Evolutionary conservation across 2,888 invertebrate genomes (phyloP), one percentile per base, ranked within the genome.

Genomic region (Tipula lateralis): DNA sequence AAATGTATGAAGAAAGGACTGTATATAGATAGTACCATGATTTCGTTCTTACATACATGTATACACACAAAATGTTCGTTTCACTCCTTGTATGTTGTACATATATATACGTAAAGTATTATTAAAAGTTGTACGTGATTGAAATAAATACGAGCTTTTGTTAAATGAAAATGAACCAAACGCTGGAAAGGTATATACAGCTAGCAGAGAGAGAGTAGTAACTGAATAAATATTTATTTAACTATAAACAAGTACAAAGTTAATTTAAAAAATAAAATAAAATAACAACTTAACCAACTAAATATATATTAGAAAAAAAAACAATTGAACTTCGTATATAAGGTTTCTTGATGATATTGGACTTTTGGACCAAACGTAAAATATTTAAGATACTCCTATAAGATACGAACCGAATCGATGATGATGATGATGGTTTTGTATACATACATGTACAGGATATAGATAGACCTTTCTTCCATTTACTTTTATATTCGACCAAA

Each of bases 101-200:
- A 66, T n/a, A 66, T n/a, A n/a, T 66, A 66, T 66, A n/a, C 44
- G 44, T 44, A 66, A 66, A 66, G 66, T 66, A 66, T 66, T 66
- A 66, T 66, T 66, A 66, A 66, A 66, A 66, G 66, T 66, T 66
- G 66, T 66, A 66, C 66, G 66, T 66, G 66, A 66, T 66, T 66
- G 66, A 66, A 66, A 66, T 66, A 66, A 66, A 66, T 66, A 66
- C 66, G 24, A 66, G 19, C 24, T 66, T 66, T 66, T 66, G 66
- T 66, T 66, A 66, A 66, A 66, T 66, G 24, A 66, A 66, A 66
- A 66, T 66, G 66, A 66, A 66, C 66, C 24, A 66, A 66, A n/a
- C n/a, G 66, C 9, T 24, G 12, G 24, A 66, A 66, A 24, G 66
- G 66, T 66, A 66, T 6, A n/a, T n/a, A n/a, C n/a, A n/a, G n/a